Evolutionary conservation across 1,140 invertebrate genomes (phyloP).

Genomic region (Lasioglossum albipes): DNA sequence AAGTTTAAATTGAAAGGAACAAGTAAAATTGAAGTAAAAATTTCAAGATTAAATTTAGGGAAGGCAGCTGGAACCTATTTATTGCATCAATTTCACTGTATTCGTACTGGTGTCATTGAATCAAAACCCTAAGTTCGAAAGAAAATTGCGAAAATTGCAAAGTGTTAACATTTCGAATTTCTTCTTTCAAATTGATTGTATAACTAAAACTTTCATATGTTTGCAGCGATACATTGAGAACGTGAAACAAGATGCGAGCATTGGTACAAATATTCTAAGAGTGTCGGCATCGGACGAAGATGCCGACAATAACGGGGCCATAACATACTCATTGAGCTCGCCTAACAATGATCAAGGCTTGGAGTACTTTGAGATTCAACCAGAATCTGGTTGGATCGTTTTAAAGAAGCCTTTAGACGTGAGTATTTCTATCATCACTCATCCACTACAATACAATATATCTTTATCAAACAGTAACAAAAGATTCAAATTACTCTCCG

Average conservation of each 20-base stretch:
- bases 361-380: slow-evolving; percentile 97
- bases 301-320: slow-evolving; percentile 97
- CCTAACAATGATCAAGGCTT: slow-evolving; percentile 91
- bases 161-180: too few species aligned
- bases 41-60: too few species aligned
- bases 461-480: slow-evolving; percentile 59
- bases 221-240: slow-evolving; percentile 96
- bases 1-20: too few species aligned
- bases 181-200: too few species aligned
- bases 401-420: slow-evolving; percentile 96
- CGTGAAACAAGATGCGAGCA: slow-evolving; percentile 97
- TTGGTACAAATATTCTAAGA: slow-evolving; percentile 95
- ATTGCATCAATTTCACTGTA: too few species aligned
- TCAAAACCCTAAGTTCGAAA: too few species aligned
- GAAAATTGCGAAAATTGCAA: too few species aligned
- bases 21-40: too few species aligned
- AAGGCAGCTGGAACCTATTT: too few species aligned
- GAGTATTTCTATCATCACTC: slow-evolving; percentile 83
- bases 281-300: slow-evolving; percentile 97
- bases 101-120: too few species aligned
- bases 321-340: slow-evolving; percentile 93
- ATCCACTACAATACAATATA: slow-evolving; percentile 38
- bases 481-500: slow-evolving; percentile 38
- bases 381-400: slow-evolving; percentile 97
- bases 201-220: not conserved